Conservation (phyloP, 1,140 invertebrate species). For the Tetragnatha versicolor region DNA sequence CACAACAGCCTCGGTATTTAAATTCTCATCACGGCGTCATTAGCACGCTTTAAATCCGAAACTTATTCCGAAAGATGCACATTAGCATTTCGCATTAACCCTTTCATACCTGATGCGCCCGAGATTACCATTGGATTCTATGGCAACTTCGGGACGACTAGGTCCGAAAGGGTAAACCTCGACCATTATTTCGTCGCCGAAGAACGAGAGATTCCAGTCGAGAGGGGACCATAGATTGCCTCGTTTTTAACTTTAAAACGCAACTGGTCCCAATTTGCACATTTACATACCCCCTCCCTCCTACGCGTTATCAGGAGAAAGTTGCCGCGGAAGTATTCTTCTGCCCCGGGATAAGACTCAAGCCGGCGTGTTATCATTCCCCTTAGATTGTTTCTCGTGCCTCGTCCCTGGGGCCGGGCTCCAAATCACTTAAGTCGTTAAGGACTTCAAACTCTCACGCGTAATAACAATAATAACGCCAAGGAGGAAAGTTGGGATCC, state of each 20-base stretch:
- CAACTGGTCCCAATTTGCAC: background rate
- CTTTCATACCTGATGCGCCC: too few relatives aligned
- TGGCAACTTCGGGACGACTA: too few relatives aligned
- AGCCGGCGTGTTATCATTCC: background rate
- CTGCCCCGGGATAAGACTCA: background rate
- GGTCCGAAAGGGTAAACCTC: too few relatives aligned
- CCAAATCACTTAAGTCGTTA: conserved; percentile 11
- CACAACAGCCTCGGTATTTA: too few relatives aligned
- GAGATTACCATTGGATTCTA: too few relatives aligned
- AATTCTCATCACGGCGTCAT: too few relatives aligned
- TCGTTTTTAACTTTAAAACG: too few relatives aligned
- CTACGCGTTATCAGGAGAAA: background rate
- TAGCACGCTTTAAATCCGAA: too few relatives aligned
- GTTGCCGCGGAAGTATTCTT: background rate
- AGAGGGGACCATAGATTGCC: too few relatives aligned
- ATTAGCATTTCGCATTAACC: background rate
- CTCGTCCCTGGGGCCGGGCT: background rate
- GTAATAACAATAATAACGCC: background rate
- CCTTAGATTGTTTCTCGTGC: background rate
- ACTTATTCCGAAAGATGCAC: background rate
- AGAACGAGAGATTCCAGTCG: too few relatives aligned
- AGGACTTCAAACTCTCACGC: background rate
- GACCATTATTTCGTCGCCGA: too few relatives aligned
- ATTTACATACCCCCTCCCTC: background rate
- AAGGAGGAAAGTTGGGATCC: background rate